Evolutionary conservation across 1,140 invertebrate species (phyloP), one percentile per base, ranked within the genome.

Genomic region (Macrobrachium rosenbergii): DNA sequence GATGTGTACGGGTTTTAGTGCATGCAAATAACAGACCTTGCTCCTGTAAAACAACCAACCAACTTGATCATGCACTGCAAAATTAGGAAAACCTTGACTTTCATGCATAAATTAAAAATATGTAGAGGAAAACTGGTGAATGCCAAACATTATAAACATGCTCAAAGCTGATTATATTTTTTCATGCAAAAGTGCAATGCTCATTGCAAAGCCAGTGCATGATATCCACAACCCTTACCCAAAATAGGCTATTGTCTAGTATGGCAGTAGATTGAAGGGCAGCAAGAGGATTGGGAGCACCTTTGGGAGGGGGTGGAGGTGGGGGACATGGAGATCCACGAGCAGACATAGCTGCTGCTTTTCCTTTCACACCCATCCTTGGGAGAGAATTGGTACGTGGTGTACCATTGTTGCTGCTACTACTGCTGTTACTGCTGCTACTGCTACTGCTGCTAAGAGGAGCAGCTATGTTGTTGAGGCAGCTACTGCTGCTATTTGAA

Each of bases 201-300:
- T 78, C 82, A 76, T 80, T 73, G 86, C 81, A 73, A 83, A 84
- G 87, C 82, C 79, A 59, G 63, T 82, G 79, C 63, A 72, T 77
- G 12, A 58, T 23, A 37, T 80, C 64, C 69, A 85, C 75, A 85
- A 8, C 86, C 85, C 89, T 89, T 89, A 89, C 89, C 89, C 89
- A 89, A 64, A 88, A 89, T 59, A 75, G 87, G 80, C 86, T 89
- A 83, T 89, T 85, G 83, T 89, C 89, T 87, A 89, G 87, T 83
- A 89, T 82, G 76, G 83, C 87, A 82, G 89, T 89, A 52, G 89
- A 89, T 64, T 67, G 83, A 69, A 89, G 86, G 73, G 89, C 81
- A 86, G 86, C 89, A 21, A 89, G 78, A 17, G 85, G 84, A 64
- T 86, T 88, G 45, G 89, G 83, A 23, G 73, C 77, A 73, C 52